A percentile compares a stretch with the other conserved stretches of the same genome.
These are phyloP conservation scores for Hoplias malabaricus DNA, from an alignment of 2,113 vertebrate genomes.

Conservation along the genomic window DNA sequence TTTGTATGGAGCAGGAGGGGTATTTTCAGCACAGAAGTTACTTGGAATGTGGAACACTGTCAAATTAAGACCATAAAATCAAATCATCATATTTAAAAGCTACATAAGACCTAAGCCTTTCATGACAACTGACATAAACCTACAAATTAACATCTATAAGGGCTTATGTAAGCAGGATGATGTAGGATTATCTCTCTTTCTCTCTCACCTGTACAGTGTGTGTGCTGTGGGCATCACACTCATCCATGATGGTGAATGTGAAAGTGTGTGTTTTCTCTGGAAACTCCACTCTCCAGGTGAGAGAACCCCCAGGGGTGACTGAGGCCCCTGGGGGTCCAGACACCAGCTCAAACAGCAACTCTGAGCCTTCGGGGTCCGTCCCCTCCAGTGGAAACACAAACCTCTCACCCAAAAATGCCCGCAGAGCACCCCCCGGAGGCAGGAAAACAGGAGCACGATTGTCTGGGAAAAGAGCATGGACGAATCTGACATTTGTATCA, in stretches of 20 bases:
- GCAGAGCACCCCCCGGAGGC: constrained; percentile 63
- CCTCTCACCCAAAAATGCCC: constrained; percentile 78
- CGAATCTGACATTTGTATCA: no score
- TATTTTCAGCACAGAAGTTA: no score
- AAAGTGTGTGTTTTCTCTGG: constrained; percentile 58
- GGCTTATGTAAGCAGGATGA: no score
- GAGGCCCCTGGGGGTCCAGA: constrained; percentile 68
- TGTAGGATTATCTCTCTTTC: no score
- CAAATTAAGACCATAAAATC: no score
- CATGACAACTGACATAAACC: no score
- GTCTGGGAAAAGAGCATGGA: constrained; percentile 55
- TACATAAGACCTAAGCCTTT: no score
- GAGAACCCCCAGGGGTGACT: constrained; percentile 78
- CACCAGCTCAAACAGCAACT: constrained; percentile 77
- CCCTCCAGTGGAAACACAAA: constrained; percentile 81
- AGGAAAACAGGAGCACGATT: constrained; percentile 78
- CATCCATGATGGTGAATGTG: constrained; percentile 71
- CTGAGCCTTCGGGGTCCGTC: constrained; percentile 78
- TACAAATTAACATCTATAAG: no score
- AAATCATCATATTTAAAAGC: no score
- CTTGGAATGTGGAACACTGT: no score
- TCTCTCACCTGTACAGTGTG: constrained; percentile 71
- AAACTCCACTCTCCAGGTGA: constrained; percentile 77
- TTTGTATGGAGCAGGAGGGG: no score
- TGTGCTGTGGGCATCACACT: constrained; percentile 77